Evolutionary conservation across 37 sponge, comb jelly and placozoan genomes (phyloP).

Genomic region (Chondrosia reniformis): DNA sequence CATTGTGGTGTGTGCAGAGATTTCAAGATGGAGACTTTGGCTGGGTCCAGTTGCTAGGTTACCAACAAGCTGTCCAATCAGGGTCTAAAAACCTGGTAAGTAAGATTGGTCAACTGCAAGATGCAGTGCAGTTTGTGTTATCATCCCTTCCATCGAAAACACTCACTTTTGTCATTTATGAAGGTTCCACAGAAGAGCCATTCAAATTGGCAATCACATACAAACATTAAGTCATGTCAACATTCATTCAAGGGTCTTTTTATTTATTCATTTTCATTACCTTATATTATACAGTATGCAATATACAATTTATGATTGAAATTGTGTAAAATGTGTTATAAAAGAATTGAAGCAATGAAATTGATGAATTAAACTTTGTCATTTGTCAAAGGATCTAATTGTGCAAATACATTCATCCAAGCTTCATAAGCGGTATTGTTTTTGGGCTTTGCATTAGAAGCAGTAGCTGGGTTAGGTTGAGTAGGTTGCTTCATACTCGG

Average conservation of each 20-base stretch:
- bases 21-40: constrained; percentile 26
- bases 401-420: constrained; percentile 73
- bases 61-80: neutral
- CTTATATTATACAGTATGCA: no score
- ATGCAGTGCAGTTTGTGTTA: neutral
- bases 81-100: neutral
- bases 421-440: constrained; percentile 12
- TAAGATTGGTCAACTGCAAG: neutral
- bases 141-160: neutral
- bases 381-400: constrained; percentile 73
- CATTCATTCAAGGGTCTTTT: no score
- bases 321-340: no score
- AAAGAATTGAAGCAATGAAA: no score
- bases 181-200: no score
- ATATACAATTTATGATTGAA: no score
- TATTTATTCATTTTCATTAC: no score
- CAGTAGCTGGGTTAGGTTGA: neutral
- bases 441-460: neutral
- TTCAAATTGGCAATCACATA: no score
- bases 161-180: neutral
- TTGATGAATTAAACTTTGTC: constrained; percentile 46
- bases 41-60: constrained; percentile 53
- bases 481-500: no score
- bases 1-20: constrained; percentile 14
- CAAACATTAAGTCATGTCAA: no score